Base-by-base conservation (phyloP, 1,140 invertebrate species). In the Brachionus sp. region DNA sequence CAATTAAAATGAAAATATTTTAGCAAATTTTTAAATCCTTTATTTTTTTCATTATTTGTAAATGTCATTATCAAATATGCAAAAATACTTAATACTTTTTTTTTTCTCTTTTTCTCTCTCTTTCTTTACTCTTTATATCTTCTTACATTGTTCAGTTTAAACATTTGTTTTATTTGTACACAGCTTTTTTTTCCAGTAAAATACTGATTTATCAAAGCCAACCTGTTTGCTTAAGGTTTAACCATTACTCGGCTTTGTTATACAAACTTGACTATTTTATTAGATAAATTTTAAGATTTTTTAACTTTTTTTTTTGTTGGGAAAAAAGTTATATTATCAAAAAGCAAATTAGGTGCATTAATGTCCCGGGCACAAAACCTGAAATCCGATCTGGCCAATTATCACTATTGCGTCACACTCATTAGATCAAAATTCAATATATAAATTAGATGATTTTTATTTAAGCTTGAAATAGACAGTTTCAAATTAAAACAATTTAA, bases 11-110 rank as follows among this genome's bases (percentile, higher is more conserved):
- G 33, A 66, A 66, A 66, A 66, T 66, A 37, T 70, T 70, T 70
- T 35, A 70, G 29, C 29, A 70, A 70, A 70, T 70, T 70, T 66
- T 70, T 70, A 70, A 70, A 70, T 70, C 66, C 66, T 70, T 70
- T 35, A 37, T 66, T 66, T 66, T 64, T 66, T 35, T 66, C 62
- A 37, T 70, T 70, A 70, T 70, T 70, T 70, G 66, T 70, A 70
- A 70, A 70, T 70, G 66, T 70, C 66, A 70, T 70, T 70, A 70
- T n/a, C 66, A 70, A 70, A 70, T 70, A 70, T 70, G 66, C 66
- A 37, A 70, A 35, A 70, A 70, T 53, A 53, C 50, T 53, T 53
- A 70, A 70, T 70, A 70, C 66, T 70, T 70, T 37, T 70, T 37
- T 39, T 37, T 12, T 19, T 37, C 35, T 35, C 6, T 23, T 16